Percentiles rank a stretch among this genome's conserved stretches.
These are phyloP conservation scores for Oreochromis tanganicae DNA, from an alignment of 2,113 vertebrate genomes.

Conservation along the genomic window DNA sequence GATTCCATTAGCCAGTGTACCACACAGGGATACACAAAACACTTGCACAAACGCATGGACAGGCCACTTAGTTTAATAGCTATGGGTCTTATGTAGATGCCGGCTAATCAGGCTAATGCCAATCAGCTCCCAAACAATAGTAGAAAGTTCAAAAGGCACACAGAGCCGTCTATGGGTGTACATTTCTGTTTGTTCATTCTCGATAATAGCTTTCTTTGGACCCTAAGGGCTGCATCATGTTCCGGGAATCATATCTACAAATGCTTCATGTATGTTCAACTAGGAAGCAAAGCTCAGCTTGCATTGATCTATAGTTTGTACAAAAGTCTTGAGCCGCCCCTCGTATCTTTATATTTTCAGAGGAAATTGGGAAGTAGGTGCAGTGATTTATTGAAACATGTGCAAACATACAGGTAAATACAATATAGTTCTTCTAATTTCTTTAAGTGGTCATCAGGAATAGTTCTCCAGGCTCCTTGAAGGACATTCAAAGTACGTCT, in stretches of 20 bases:
- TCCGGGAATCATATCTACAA: neutral
- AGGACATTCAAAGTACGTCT: neutral
- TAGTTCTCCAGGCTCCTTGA: neutral
- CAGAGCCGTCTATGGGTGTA: neutral
- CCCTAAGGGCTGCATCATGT: neutral
- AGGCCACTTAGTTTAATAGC: conserved; percentile 44
- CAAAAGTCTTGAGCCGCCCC: neutral
- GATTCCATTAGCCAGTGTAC: conserved; percentile 38
- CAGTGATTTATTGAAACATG: neutral
- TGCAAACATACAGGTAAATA: neutral
- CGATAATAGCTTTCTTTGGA: neutral
- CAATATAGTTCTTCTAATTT: neutral
- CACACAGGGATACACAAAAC: neutral
- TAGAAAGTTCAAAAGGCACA: neutral
- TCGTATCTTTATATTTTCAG: neutral
- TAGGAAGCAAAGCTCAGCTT: neutral
- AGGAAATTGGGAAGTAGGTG: neutral
- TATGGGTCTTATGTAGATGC: conserved; percentile 1
- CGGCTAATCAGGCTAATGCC: conserved; percentile 42
- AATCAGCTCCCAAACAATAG: neutral
- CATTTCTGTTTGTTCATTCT: neutral
- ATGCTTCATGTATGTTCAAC: neutral
- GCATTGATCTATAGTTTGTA: neutral
- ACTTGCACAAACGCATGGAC: neutral
- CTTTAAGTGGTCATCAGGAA: neutral